phyloP scores from a whole-genome alignment of 2,888 invertebrate genomes.

The Pammene fasciana region DNA sequence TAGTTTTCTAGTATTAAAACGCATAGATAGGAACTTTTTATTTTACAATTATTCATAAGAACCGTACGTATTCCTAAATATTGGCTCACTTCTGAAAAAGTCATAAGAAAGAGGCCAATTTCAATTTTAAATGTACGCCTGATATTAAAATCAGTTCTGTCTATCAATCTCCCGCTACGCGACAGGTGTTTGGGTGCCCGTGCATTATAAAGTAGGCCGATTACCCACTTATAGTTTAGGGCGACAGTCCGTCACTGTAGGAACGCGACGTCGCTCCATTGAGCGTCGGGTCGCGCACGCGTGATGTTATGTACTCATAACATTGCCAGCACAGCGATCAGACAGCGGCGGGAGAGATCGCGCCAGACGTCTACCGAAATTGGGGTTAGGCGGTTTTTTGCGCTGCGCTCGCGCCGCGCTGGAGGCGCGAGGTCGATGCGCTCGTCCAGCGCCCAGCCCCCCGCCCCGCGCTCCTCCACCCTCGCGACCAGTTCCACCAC shows the following conservation, averaged over 20 bases:
- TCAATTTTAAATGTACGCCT: background rate
- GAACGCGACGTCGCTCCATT: conserved; percentile 47
- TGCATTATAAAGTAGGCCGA: conserved; percentile 25
- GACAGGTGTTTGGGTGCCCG: conserved; percentile 22
- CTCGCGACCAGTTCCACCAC: conserved; percentile 77
- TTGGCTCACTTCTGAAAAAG: background rate
- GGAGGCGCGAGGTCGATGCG: conserved; percentile 75
- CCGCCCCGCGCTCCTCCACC: conserved; percentile 50
- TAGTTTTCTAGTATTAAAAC: background rate
- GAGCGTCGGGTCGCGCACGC: conserved; percentile 55
- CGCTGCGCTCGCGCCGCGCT: conserved; percentile 67
- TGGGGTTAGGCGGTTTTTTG: conserved; percentile 78
- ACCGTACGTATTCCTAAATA: background rate
- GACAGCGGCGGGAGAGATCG: conserved; percentile 64
- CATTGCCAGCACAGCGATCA: conserved; percentile 49
- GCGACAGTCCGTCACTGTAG: conserved; percentile 43
- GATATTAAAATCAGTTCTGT: background rate
- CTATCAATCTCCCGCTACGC: conserved; percentile 1
- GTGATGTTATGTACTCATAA: conserved; percentile 61
- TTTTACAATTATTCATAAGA: background rate
- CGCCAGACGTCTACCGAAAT: conserved; percentile 78
- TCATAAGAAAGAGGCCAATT: background rate
- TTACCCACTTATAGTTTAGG: conserved; percentile 21
- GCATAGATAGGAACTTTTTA: background rate
- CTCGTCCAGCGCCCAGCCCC: conserved; percentile 57